Evolutionary conservation across 2,797 vertebrate genomes (phyloP).

Genomic region (Vireo griseus): DNA sequence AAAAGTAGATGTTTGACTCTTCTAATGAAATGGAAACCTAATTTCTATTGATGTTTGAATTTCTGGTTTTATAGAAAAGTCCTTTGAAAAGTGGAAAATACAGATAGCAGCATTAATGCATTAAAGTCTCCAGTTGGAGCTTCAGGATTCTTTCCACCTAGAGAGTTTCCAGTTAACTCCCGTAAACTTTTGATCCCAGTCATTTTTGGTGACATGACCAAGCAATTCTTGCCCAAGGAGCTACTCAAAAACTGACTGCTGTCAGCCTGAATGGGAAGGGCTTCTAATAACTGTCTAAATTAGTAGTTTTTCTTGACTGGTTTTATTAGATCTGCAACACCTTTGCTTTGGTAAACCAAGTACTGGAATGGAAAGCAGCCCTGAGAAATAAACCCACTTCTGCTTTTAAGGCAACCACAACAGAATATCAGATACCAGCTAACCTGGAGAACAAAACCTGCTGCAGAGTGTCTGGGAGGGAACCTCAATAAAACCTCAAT

Average conservation of each 20-base stretch:
- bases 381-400: neutral
- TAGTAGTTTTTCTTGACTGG: neutral
- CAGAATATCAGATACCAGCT: neutral
- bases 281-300: neutral
- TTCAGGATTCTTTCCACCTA: neutral
- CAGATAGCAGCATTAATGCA: neutral
- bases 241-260: neutral
- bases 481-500: neutral
- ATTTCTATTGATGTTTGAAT: neutral
- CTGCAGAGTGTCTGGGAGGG: neutral
- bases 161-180: neutral
- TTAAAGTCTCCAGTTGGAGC: neutral
- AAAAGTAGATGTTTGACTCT: neutral
- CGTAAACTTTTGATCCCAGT: neutral
- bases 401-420: neutral
- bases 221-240: neutral
- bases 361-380: neutral
- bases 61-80: neutral
- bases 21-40: neutral
- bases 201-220: neutral
- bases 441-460: neutral
- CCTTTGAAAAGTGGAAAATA: neutral
- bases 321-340: neutral
- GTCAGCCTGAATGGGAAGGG: neutral
- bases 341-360: neutral